These are phyloP conservation scores for Lasioglossum calceatum DNA, from an alignment of 2,888 invertebrate genomes.

Conservation along the genomic window DNA sequence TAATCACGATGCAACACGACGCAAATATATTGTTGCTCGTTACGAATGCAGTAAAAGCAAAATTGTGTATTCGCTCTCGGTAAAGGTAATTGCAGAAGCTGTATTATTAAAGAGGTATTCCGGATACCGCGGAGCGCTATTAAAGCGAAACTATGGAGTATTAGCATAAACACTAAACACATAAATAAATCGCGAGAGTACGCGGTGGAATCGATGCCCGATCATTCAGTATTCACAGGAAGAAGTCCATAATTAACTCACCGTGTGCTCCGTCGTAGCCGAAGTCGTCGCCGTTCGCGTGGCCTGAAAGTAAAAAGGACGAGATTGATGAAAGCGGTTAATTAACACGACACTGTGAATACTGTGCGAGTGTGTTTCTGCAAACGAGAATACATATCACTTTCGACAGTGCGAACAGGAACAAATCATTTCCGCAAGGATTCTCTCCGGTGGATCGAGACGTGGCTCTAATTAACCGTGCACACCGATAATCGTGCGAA, in stretches of 20 bases:
- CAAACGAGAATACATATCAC: background rate
- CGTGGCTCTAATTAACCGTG: constrained; percentile 17
- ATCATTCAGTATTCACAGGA: background rate
- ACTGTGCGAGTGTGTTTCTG: background rate
- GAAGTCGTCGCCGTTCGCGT: constrained; percentile 62
- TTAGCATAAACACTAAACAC: background rate
- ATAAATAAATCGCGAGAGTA: background rate
- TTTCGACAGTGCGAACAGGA: background rate
- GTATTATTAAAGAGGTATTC: background rate
- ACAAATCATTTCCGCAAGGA: background rate
- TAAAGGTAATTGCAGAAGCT: background rate
- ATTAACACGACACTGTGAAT: background rate
- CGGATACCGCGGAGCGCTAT: background rate
- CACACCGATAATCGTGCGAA: constrained; percentile 12
- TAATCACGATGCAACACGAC: no score
- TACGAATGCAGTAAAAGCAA: no score
- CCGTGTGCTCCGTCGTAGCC: constrained; percentile 70
- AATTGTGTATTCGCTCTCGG: background rate
- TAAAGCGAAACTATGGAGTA: background rate
- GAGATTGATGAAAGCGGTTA: background rate
- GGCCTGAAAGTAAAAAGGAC: constrained; percentile 51
- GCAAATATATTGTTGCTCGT: no score
- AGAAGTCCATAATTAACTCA: constrained; percentile 43
- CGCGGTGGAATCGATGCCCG: background rate
- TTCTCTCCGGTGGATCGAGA: background rate